Evolutionary conservation across 23 tunicate genomes (phyloP), one percentile per base, ranked within the genome.

Genomic region (Diplosoma virens): DNA sequence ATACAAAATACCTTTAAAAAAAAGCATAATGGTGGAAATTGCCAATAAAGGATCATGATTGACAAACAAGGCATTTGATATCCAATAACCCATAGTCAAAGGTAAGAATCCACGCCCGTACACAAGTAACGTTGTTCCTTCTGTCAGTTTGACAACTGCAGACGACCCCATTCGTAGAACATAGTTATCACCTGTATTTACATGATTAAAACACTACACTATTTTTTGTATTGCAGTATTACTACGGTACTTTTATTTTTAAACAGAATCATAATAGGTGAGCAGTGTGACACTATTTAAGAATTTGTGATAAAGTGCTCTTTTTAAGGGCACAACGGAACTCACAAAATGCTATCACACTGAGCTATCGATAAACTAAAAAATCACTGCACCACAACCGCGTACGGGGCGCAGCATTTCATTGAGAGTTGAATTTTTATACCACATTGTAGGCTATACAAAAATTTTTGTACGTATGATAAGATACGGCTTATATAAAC

Each of bases 81-180:
- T 72, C 78, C 78, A 47, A 29, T 72, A 50, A 3, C 78, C 78
- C 61, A 72, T 47, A 5, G 78, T 47, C 3, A 72, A 26, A 5
- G 78, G 78, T 25, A 72, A 18, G 26, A 72, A 22, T 3, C 78
- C 78, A 4, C 78, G 59, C 6, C 78, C 61, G 25, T 72, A 72
- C 4, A 72, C 41, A 3, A 72, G 22, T 7, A 72, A 16, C 34
- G 61, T 72, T 47, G 78, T 72, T 9, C 61, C 61, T 3, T n/a
- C 41, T 3, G 33, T 30, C 27, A 72, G 24, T 23, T 27, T 72
- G 22, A 72, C 61, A 1, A 9, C 3, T 30, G 78, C 59, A 2
- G 78, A 47, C 26, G 16, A 3, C 3, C 78, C 60, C 24, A 16
- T 14, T 27, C 78, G 59, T 3, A 72, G 46, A 14, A 72, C 61